These are phyloP conservation scores for Alligator mississippiensis DNA, from an alignment of 2,113 vertebrate species.

Conservation along the genomic window DNA sequence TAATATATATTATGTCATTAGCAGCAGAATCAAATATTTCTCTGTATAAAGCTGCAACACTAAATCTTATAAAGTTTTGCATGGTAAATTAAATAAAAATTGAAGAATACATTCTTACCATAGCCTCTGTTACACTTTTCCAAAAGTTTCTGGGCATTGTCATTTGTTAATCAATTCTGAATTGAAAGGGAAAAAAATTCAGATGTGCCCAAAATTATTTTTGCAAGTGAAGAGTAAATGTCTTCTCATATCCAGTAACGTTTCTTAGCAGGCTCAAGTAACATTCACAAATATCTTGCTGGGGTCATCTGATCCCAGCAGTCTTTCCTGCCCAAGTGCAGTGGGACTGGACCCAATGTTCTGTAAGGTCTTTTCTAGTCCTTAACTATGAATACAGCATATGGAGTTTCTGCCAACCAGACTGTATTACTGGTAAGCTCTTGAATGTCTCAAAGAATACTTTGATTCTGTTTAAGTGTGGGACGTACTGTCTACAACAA, in stretches of 20 bases:
- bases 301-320: too few relatives aligned
- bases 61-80: neutral
- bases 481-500: constrained; percentile 61
- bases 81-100: neutral
- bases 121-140: constrained; percentile 76
- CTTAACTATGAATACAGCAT: neutral
- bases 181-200: neutral
- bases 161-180: constrained; percentile 29
- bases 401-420: constrained; percentile 15
- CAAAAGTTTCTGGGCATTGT: constrained; percentile 81
- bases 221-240: constrained; percentile 37
- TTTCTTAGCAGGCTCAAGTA: constrained; percentile 29
- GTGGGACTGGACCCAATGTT: too few relatives aligned
- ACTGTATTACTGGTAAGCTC: neutral
- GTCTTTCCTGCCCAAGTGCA: too few relatives aligned
- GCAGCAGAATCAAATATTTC: neutral
- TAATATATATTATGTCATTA: neutral
- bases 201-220: neutral
- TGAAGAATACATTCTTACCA: constrained; percentile 74
- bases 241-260: neutral
- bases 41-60: constrained; percentile 13
- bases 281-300: constrained; percentile 29
- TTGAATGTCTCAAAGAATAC: constrained; percentile 47
- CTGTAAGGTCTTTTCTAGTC: too few relatives aligned
- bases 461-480: constrained; percentile 68